Base-by-base conservation (phyloP, 1,140 invertebrate genomes). In the Doryteuthis pealeii region DNA sequence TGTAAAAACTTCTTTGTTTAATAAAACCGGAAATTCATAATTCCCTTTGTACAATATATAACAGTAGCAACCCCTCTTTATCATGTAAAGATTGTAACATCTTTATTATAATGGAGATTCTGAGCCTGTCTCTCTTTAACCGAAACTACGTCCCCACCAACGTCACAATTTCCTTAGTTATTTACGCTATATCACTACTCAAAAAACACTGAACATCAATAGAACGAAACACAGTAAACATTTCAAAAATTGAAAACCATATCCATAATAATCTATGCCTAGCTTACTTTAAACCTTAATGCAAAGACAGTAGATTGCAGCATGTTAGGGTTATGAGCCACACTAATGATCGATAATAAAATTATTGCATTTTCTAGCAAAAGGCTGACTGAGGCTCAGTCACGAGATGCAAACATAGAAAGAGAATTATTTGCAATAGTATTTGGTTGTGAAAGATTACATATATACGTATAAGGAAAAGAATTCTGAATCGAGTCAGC, bases 381-480 rank as follows among this genome's bases (percentile, higher is more conserved):
- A 45, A 80, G 86, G 14, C 76, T 90, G 15, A 87, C 85, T 6
- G 12, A 72, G 10, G 79, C 83, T 45, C 87, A 90, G 79, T 32
- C 78, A 49, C 88, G 89, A 49, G 89, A 89, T 74, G 85, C 83
- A 49, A 49, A 90, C 77, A n/a, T n/a, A 3, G 89, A 91, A 78
- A 72, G 88, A 80, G 90, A 91, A 83, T 88, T 88, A 5, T 77
- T 89, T n/a, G 88, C 88, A 10, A 85, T 91, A 10, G 74, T 90
- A 2, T 91, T 86, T 82, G 88, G 85, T 4, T 85, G 90, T n/a
- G 81, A 86, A 71, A 87, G 88, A 77, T 91, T 91, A 81, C 85
- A 90, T 89, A 58, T 91, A 89, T 77, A 77, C 85, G 28, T 32
- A 75, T 32, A 80, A 40, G 70, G 77, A 28, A 75, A 49, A 49